Conservation (phyloP, 1,140 invertebrate species). For the Glossosoma conforme region DNA sequence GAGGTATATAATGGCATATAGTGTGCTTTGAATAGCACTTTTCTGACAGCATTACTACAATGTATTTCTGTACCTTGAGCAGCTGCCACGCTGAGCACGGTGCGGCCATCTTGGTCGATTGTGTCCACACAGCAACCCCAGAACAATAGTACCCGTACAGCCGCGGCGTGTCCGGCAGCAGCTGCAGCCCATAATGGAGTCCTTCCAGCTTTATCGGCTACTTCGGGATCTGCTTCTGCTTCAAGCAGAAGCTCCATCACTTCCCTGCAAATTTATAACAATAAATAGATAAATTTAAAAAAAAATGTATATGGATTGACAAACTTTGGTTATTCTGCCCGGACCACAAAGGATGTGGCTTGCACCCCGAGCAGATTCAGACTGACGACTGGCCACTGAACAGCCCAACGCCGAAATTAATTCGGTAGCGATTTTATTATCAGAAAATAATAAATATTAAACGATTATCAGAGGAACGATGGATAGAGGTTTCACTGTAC, state of each 20-base stretch:
- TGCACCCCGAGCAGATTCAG: no score
- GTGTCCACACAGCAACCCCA: slow-evolving; percentile 48
- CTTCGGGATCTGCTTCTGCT: slow-evolving; percentile 44
- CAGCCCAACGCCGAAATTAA: no score
- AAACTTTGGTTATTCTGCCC: no score
- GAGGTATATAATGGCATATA: no score
- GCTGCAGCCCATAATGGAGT: slow-evolving; percentile 47
- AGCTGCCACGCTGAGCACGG: slow-evolving; percentile 80
- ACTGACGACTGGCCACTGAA: no score
- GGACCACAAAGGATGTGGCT: no score
- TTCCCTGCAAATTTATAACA: slow-evolving; percentile 34
- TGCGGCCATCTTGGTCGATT: slow-evolving; percentile 73
- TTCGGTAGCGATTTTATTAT: no score
- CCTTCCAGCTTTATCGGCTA: slow-evolving; percentile 38
- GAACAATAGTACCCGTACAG: slow-evolving; percentile 42
- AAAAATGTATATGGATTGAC: background rate
- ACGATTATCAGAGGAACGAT: no score
- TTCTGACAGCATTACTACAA: no score
- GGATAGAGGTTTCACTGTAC: no score
- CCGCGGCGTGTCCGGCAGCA: slow-evolving; percentile 40
- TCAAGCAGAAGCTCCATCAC: slow-evolving; percentile 46
- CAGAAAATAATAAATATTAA: no score
- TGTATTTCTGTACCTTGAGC: slow-evolving; percentile 66
- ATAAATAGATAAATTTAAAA: background rate
- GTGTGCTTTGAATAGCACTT: no score